Conservation (phyloP, 1,140 invertebrate genomes). For the Campodea augens region DNA sequence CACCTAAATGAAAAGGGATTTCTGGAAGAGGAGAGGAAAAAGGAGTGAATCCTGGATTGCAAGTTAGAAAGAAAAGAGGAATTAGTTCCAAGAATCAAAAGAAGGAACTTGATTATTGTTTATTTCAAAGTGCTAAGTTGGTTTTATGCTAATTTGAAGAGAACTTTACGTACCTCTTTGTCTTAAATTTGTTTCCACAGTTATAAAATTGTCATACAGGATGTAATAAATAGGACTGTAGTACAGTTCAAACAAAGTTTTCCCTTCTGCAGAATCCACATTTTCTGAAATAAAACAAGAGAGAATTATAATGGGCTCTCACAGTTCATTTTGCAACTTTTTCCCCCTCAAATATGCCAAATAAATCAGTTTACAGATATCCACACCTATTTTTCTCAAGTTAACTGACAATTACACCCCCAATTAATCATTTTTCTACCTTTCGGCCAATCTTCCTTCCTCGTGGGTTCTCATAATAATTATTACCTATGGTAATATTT, state of each 20-base stretch:
- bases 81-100: neutral
- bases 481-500: no score
- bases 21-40: neutral
- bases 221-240: slow-evolving; percentile 91
- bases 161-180: slow-evolving; percentile 54
- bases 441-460: no score
- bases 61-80: neutral
- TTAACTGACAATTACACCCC: no score
- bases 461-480: no score
- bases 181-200: slow-evolving; percentile 69
- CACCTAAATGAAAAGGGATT: slow-evolving; percentile 34
- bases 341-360: no score
- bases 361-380: no score
- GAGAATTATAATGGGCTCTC: no score
- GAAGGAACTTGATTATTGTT: neutral
- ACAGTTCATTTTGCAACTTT: no score
- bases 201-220: slow-evolving; percentile 83
- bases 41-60: neutral
- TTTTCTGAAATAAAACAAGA: slow-evolving; percentile 64
- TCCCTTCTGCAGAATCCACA: slow-evolving; percentile 71
- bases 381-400: no score
- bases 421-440: no score
- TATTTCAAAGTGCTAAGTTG: neutral
- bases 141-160: neutral
- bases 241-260: slow-evolving; percentile 79